These are phyloP conservation scores for Chrysoperla carnea DNA, from an alignment of 1,140 invertebrate genomes.

Conservation along the genomic window DNA sequence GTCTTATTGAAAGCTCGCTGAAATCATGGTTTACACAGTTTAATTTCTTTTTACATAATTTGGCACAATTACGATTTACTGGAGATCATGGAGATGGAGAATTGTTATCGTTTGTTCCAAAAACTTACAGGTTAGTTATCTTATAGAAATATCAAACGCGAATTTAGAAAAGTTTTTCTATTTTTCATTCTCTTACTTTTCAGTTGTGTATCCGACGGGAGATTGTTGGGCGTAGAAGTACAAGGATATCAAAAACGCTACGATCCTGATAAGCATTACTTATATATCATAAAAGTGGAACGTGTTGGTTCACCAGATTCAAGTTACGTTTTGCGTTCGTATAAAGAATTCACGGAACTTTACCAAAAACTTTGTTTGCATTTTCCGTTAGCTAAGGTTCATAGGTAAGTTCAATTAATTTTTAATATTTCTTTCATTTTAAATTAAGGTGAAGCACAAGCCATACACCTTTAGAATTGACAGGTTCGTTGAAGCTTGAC, in stretches of 20 bases:
- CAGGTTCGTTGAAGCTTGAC: background rate
- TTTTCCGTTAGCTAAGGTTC: constrained; percentile 76
- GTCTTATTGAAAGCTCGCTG: constrained; percentile 78
- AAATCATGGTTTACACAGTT: constrained; percentile 85
- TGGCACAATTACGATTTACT: constrained; percentile 84
- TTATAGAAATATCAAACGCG: too few relatives aligned
- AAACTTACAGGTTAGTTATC: constrained; percentile 91
- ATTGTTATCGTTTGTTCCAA: constrained; percentile 82
- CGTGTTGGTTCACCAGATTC: constrained; percentile 70
- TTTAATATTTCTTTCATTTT: constrained; percentile 1
- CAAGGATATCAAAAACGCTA: constrained; percentile 86
- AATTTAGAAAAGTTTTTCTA: background rate
- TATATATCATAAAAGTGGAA: constrained; percentile 80
- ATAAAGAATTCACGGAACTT: constrained; percentile 92
- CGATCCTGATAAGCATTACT: constrained; percentile 96
- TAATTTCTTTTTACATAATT: constrained; percentile 95
- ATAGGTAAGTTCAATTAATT: constrained; percentile 41
- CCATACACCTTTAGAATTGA: background rate
- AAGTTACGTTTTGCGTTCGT: constrained; percentile 77
- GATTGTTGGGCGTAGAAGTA: constrained; percentile 70
- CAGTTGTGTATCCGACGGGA: constrained; percentile 79
- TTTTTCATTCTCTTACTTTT: constrained; percentile 8
- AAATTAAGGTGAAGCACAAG: too few relatives aligned
- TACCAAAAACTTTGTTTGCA: constrained; percentile 85
- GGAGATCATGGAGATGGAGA: constrained; percentile 68